These are phyloP conservation scores for Trissolcus japonicus DNA, from an alignment of 2,888 invertebrate species.

Conservation along the genomic window DNA sequence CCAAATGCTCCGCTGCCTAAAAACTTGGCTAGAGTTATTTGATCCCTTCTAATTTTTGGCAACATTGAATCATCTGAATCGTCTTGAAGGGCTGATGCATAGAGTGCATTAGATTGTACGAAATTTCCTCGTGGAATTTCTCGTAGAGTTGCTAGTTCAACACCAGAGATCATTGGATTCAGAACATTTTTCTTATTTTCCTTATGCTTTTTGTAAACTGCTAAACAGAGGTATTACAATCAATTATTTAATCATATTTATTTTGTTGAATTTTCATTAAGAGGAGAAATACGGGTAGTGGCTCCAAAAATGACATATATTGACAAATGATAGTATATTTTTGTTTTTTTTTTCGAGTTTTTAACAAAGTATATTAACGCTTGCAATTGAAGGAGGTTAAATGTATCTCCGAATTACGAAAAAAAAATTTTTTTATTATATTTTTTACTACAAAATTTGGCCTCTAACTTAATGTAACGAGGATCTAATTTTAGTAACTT, in stretches of 20 bases:
- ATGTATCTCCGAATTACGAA: no score
- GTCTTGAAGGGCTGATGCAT: slow-evolving; percentile 81
- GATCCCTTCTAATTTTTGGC: slow-evolving; percentile 91
- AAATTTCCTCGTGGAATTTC: slow-evolving; percentile 87
- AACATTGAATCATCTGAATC: slow-evolving; percentile 87
- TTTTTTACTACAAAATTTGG: no score
- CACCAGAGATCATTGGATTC: slow-evolving; percentile 82
- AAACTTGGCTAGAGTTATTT: slow-evolving; percentile 91
- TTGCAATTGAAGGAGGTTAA: no score
- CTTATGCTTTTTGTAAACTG: slow-evolving; percentile 81
- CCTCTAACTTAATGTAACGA: no score
- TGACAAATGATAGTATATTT: background rate
- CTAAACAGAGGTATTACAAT: slow-evolving; percentile 55
- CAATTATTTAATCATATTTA: no score
- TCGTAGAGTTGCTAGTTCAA: slow-evolving; percentile 90
- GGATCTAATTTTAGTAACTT: no score
- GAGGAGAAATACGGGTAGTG: no score
- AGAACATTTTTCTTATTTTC: slow-evolving; percentile 83
- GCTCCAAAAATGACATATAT: background rate
- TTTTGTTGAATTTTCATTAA: no score
- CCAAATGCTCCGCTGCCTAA: slow-evolving; percentile 98
- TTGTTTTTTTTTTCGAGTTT: no score
- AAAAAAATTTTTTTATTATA: no score
- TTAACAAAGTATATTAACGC: no score
- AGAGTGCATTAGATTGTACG: slow-evolving; percentile 90